Evolutionary conservation across 2,888 invertebrate species (phyloP).

Genomic region (Temnothorax ravouxi): DNA sequence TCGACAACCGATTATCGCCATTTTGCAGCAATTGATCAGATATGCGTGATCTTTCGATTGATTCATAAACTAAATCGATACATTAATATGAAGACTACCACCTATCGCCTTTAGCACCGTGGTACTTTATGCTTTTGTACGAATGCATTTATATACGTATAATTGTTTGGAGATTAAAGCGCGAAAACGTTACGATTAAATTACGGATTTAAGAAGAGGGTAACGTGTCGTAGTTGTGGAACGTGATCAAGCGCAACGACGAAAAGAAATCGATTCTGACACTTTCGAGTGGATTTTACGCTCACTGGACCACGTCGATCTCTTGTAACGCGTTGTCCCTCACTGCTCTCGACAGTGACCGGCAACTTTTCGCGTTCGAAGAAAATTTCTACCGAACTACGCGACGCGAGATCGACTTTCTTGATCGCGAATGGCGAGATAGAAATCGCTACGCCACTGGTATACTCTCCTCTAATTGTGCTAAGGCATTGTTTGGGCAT

Average conservation of each 20-base stretch:
- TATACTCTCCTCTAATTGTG: conserved; percentile 66
- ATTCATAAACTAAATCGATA: conserved; percentile 44
- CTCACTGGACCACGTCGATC: conserved; percentile 65
- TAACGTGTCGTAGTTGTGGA: conserved; percentile 60
- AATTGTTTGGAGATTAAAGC: conserved; percentile 11
- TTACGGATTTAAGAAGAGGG: conserved; percentile 43
- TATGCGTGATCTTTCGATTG: conserved; percentile 55
- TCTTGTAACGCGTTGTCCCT: conserved; percentile 44
- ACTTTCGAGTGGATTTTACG: conserved; percentile 53
- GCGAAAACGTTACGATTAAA: conserved; percentile 35
- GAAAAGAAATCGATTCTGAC: conserved; percentile 65
- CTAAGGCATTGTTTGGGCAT: conserved; percentile 68
- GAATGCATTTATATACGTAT: conserved; percentile 5
- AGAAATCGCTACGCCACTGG: conserved; percentile 29
- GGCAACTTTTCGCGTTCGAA: conserved; percentile 18
- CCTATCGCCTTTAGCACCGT: not conserved
- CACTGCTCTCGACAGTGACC: conserved; percentile 30
- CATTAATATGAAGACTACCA: conserved; percentile 22
- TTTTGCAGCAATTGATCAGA: conserved; percentile 24
- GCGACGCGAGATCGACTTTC: conserved; percentile 44
- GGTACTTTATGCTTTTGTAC: not conserved
- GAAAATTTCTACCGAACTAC: conserved; percentile 33
- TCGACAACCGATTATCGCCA: conserved; percentile 9
- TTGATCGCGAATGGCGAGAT: conserved; percentile 59
- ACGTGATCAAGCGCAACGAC: conserved; percentile 61